Percentiles rank a stretch among this genome's conserved stretches.
These are phyloP conservation scores for Rhopalosiphum padi DNA, from an alignment of 1,140 invertebrate genomes.

Conservation along the genomic window DNA sequence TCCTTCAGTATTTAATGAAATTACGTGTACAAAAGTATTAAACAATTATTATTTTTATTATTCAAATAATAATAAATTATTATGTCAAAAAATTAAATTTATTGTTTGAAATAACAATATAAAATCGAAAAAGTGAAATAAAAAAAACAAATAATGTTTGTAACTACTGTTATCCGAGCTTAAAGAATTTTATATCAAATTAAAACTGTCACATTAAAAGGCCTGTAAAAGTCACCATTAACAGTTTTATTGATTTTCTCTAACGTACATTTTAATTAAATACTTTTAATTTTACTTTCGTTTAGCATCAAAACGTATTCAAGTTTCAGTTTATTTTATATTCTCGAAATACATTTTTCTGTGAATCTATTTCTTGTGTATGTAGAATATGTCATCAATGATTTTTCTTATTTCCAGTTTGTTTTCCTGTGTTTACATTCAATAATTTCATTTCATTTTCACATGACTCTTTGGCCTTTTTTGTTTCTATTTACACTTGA, in stretches of 20 bases:
- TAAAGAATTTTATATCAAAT: not conserved
- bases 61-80: not conserved
- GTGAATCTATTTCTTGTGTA: not conserved
- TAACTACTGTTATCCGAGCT: not conserved
- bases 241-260: not conserved
- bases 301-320: not conserved
- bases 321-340: not conserved
- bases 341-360: not conserved
- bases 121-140: not conserved
- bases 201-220: not conserved
- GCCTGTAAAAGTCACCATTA: not conserved
- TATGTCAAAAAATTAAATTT: not conserved
- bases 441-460: not conserved
- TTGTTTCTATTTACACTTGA: not conserved
- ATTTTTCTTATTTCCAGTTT: not conserved
- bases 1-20: not conserved
- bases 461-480: not conserved
- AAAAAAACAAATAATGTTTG: not conserved
- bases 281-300: not conserved
- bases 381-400: not conserved
- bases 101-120: not conserved
- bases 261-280: not conserved
- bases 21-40: not conserved
- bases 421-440: not conserved
- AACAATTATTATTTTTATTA: conserved; percentile 27